A percentile compares a stretch with the other conserved stretches of the same genome.
phyloP scores from a whole-genome alignment of 2,113 vertebrate species.

The Sula dactylatra region DNA sequence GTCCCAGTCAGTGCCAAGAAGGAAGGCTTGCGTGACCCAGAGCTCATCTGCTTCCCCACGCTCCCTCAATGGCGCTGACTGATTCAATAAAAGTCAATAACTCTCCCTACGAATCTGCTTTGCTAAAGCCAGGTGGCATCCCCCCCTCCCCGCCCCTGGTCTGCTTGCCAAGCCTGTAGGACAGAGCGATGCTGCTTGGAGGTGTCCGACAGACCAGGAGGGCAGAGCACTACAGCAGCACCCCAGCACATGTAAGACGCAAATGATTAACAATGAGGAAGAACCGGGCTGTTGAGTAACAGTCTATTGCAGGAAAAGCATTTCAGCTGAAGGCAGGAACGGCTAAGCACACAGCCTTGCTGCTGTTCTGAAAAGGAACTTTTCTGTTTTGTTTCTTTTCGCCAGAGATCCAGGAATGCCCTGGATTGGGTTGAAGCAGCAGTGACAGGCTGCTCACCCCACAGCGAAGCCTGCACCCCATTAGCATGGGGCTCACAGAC shows the following conservation, averaged over 20 bases:
- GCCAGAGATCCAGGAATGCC: background rate
- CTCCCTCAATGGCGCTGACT: background rate
- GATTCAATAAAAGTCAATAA: background rate
- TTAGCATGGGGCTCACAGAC: background rate
- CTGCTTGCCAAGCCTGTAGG: background rate
- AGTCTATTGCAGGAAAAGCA: fast-evolving
- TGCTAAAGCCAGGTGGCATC: background rate
- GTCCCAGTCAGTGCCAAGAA: background rate
- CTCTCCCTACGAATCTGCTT: background rate
- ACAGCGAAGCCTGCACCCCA: background rate
- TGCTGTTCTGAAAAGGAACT: too few relatives aligned
- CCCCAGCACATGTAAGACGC: background rate
- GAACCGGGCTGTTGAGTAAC: background rate
- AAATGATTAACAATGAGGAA: background rate
- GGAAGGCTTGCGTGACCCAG: background rate
- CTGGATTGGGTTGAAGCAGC: background rate
- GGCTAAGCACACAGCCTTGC: background rate
- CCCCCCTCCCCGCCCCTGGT: too few relatives aligned
- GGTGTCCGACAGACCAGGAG: fast-evolving
- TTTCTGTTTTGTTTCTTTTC: background rate
- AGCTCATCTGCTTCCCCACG: background rate
- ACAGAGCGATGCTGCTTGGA: background rate
- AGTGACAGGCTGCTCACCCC: too few relatives aligned
- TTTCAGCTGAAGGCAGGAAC: background rate
- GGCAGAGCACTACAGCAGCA: background rate